phyloP scores from a whole-genome alignment of 1,140 invertebrate species.

The Drosophila guanche region DNA sequence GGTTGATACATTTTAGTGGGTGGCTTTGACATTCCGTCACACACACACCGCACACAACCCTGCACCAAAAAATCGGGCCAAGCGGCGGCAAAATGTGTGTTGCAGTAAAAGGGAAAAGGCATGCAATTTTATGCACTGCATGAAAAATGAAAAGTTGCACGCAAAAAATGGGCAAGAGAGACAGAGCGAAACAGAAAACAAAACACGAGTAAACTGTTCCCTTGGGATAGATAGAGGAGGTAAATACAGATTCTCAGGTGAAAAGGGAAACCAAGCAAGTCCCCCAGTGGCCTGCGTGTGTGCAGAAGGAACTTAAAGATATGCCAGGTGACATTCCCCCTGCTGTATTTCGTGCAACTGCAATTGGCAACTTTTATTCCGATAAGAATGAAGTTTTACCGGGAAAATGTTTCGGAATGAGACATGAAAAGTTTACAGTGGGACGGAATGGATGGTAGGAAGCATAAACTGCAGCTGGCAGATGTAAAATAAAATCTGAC shows the following conservation, averaged over 20 bases:
- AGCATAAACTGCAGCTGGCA: constrained; percentile 45
- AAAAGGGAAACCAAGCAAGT: constrained; percentile 8
- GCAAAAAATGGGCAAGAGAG: constrained; percentile 2
- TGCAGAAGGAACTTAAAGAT: constrained; percentile 6
- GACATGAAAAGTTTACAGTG: constrained; percentile 15
- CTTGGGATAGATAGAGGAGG: not conserved
- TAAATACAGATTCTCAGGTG: constrained; percentile 25
- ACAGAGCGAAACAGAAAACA: too few relatives aligned
- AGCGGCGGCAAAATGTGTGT: not conserved
- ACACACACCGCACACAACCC: constrained; percentile 11
- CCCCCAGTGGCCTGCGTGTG: too few relatives aligned
- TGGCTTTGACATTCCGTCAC: constrained; percentile 59
- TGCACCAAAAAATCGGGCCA: too few relatives aligned
- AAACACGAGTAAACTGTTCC: constrained; percentile 10
- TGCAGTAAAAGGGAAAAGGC: constrained; percentile 48
- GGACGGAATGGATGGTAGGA: constrained; percentile 2
- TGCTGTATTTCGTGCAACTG: constrained; percentile 9
- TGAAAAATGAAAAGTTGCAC: constrained; percentile 65
- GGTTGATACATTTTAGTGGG: constrained; percentile 8
- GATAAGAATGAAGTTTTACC: constrained; percentile 25
- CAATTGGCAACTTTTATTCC: constrained; percentile 35
- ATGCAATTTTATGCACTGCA: constrained; percentile 58
- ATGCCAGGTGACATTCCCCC: constrained; percentile 11
- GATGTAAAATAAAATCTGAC: constrained; percentile 10
- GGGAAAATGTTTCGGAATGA: too few relatives aligned